Percentiles rank a stretch among this genome's conserved stretches.
These are phyloP conservation scores for Nebria salina DNA, from an alignment of 2,888 invertebrate species.

Conservation along the genomic window DNA sequence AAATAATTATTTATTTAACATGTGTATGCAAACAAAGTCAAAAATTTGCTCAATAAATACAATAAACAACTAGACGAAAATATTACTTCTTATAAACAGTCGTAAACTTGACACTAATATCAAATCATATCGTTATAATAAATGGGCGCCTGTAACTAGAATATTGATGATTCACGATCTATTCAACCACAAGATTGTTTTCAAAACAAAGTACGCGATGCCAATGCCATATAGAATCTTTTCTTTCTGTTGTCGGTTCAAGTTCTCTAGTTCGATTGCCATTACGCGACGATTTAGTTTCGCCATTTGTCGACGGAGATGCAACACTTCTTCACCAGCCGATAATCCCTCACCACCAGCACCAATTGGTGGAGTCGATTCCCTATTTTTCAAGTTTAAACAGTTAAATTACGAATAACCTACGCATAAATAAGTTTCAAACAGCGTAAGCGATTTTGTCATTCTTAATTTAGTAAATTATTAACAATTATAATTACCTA, in stretches of 20 bases:
- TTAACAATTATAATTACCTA: too few species aligned
- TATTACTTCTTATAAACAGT: slow-evolving; percentile 38
- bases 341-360: slow-evolving; percentile 71
- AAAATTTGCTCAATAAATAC: slow-evolving; percentile 32
- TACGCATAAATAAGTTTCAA: not conserved
- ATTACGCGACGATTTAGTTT: slow-evolving; percentile 88
- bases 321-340: slow-evolving; percentile 81
- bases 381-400: slow-evolving; percentile 47
- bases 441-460: not conserved
- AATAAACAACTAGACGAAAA: slow-evolving; percentile 34
- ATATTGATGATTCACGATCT: slow-evolving; percentile 54
- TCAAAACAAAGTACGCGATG: slow-evolving; percentile 85
- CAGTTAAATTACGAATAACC: not conserved
- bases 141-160: slow-evolving; percentile 15
- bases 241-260: slow-evolving; percentile 86
- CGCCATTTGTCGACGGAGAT: slow-evolving; percentile 85
- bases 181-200: slow-evolving; percentile 85
- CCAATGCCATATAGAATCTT: slow-evolving; percentile 86
- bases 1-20: slow-evolving; percentile 32
- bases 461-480: not conserved
- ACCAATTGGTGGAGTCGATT: slow-evolving; percentile 57
- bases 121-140: not conserved
- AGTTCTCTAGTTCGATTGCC: slow-evolving; percentile 85
- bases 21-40: slow-evolving; percentile 37
- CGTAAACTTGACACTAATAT: slow-evolving; percentile 35